Base-by-base conservation (phyloP, 2,113 vertebrate genomes). In the Aphyosemion australe region DNA sequence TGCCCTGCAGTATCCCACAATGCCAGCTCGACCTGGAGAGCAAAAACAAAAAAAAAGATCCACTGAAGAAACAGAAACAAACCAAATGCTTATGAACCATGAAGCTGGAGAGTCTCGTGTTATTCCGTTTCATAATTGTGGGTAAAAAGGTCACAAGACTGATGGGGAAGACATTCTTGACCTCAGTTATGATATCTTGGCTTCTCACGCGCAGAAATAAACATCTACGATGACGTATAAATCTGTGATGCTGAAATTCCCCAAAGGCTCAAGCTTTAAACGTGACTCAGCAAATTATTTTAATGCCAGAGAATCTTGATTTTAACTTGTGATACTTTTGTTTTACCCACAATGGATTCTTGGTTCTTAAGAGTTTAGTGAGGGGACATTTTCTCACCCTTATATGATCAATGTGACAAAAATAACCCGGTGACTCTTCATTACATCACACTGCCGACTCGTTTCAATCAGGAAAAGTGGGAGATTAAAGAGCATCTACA, bases 1-100 rank as follows among this genome's bases (percentile, higher is more conserved):
- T 99, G 96, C 16, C 97, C 97, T 0, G 96, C 97, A 0, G 97
- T 99, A 80, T 99, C 97, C 97, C 97, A 99, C 56, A 99, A 90
- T 0, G 97, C 97, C 77, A 99, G 83, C 91, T 99, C 97, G 91
- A 99, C 97, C 97, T 99, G 85, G 43, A 2, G 41, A 37, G 63
- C n/a, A n/a, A n/a, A n/a, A n/a, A n/a, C n/a, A n/a, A n/a, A 87
- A 51, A 65, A 60, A 15, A 57, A 13, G 26, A 26, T 26, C 26
- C 26, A 26, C 26, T 26, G 26, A 26, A 15, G 47, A 1, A 37
- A 55, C 4, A 45, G 26, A n/a, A n/a, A n/a, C 11, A 9, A 15
- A 45, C 19, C 37, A 47, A 63, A 50, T 5, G 26, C 7, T 16
- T 56, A 3, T 13, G 3, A n/a, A 39, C 8, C 37, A 10, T 8